These are phyloP conservation scores for Parapristionchus giblindavisi DNA, from an alignment of 2,888 invertebrate genomes.

Conservation along the genomic window DNA sequence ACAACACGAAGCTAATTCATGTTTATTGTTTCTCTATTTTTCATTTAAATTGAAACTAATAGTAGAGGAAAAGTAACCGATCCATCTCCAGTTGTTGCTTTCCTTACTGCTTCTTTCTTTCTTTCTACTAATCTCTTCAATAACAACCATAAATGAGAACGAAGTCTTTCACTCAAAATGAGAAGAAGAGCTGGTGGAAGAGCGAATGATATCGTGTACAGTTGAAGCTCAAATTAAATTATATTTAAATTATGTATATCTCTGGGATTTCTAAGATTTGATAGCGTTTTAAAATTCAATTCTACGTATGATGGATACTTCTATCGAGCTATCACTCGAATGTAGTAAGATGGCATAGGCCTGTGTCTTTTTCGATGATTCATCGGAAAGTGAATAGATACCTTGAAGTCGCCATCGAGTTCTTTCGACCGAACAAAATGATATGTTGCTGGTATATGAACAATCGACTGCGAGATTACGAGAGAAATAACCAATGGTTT, in stretches of 20 bases:
- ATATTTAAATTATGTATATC: not conserved
- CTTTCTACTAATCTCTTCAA: conserved; percentile 3
- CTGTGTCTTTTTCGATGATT: not conserved
- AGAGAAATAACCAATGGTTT: conserved; percentile 48
- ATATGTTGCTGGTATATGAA: conserved; percentile 40
- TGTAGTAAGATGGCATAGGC: no score
- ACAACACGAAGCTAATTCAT: no score
- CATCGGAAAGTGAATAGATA: not conserved
- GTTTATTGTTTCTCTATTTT: not conserved
- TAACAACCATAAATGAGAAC: conserved; percentile 48
- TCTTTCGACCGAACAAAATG: not conserved
- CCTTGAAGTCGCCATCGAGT: conserved; percentile 1
- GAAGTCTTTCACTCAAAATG: conserved; percentile 46
- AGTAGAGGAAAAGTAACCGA: no score
- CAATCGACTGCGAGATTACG: conserved; percentile 42
- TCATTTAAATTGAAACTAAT: not conserved
- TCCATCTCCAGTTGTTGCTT: conserved; percentile 30
- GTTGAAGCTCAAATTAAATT: conserved; percentile 43
- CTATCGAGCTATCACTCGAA: no score
- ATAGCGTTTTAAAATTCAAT: no score
- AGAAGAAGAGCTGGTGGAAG: conserved; percentile 53
- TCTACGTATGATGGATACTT: no score
- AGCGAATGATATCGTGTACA: conserved; percentile 48
- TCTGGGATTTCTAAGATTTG: no score
- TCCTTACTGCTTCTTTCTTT: conserved; percentile 33